Base-by-base conservation (phyloP, 2,113 vertebrate species). In the Microcebus griseorufus region DNA sequence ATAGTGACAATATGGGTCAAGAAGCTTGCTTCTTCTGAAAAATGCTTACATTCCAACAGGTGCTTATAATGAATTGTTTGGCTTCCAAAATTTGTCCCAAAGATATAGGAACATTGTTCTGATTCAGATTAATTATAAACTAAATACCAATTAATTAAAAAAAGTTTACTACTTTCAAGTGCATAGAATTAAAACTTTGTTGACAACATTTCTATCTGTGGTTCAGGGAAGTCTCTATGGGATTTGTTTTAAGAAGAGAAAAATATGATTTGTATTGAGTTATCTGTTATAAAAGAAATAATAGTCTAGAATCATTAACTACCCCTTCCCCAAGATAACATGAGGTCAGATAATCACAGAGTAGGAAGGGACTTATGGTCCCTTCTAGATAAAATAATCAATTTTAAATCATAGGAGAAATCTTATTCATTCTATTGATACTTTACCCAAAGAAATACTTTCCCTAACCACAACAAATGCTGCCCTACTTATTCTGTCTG, bases 11-110 rank as follows among this genome's bases (percentile, higher is more conserved):
- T 60, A 45, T 64, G 37, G n/a, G 58, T 64, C 16, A 64, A 32
- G n/a, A 76, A 55, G 22, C 39, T 53, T 42, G n/a, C n/a, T n/a
- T 62, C 60, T 87, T 70, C 69, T 76, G 45, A 88, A 92, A 83
- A 83, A 84, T 62, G 64, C 9, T 6, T 65, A 42, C n/a, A 79
- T 45, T 37, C 29, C 37, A 84, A 93, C 3, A 62, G 62, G 9
- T 75, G 51, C 16, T 92, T 88, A 45, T 82, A 53, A 72, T 70
- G 42, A 45, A 72, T 92, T 90, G 60, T 76, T 25, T 90, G 48
- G 37, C 39, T 85, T 94, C 81, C 65, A 85, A 75, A 90, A 86
- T 29, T 69, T n/a, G 53, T 81, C 75, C 67, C 18, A 90, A 92
- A 93, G 60, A 39, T 60, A 60, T 11, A 75, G 62, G 51, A 88